Percentiles rank a stretch among this genome's conserved stretches.
These are phyloP conservation scores for Muscicapa comitata DNA, from an alignment of 2,797 vertebrate species.

Conservation along the genomic window DNA sequence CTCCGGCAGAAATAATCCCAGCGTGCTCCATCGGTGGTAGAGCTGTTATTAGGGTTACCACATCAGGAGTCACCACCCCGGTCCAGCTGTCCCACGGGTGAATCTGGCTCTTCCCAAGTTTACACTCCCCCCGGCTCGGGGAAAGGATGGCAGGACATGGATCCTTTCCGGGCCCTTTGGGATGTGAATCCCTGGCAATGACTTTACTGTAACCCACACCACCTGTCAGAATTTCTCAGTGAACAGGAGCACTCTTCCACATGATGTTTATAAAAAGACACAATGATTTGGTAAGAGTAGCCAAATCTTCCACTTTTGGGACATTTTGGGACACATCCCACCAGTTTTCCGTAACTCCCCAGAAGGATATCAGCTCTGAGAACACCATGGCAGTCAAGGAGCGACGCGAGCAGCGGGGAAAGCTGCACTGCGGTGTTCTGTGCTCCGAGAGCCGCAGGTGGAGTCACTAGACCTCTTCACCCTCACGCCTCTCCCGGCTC, in stretches of 20 bases:
- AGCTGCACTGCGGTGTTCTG: accelerated
- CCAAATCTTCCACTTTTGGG: background rate
- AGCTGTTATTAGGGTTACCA: background rate
- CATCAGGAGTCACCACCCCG: accelerated
- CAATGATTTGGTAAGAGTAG: background rate
- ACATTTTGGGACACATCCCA: background rate
- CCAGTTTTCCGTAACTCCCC: background rate
- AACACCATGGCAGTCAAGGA: accelerated
- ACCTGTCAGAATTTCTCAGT: background rate
- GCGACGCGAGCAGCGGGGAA: accelerated
- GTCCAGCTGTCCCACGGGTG: accelerated
- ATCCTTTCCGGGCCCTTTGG: background rate
- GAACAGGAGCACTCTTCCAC: background rate
- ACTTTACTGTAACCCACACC: background rate
- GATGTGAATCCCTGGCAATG: background rate
- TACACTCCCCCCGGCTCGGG: accelerated
- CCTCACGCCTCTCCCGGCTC: background rate
- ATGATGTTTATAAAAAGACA: background rate
- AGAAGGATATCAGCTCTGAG: accelerated
- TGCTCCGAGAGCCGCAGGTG: background rate
- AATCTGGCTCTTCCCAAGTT: background rate
- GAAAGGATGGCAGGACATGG: accelerated
- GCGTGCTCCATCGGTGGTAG: accelerated
- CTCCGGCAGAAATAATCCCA: accelerated
- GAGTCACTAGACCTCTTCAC: accelerated